Evolutionary conservation across 2,888 invertebrate genomes (phyloP), one percentile per base, ranked within the genome.

Genomic region (Ochropacha duplaris): DNA sequence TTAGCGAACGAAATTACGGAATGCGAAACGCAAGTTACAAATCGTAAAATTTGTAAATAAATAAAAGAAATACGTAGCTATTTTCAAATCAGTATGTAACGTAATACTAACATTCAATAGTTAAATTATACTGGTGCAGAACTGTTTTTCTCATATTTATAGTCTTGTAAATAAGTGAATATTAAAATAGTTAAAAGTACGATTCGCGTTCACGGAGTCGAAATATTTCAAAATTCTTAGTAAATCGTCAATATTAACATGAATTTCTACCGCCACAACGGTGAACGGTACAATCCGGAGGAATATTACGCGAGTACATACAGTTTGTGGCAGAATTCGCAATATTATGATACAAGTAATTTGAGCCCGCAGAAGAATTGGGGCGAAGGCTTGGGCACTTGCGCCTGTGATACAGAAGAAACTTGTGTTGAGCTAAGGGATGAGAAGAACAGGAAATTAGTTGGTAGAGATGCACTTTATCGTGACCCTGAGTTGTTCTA

Each of bases 311-410:
- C 72, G 51, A 72, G 74, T 57, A 65, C 72, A 5, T 79, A 79
- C 56, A 74, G 71, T 57, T 66, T 79, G 54, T 79, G 80, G 74
- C 71, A 73, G 12, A 76, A 72, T 54, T 78, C 79, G 22, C 62
- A 68, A 44, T 78, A 69, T 60, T 78, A 78, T 57, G 74, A 79
- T 56, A 79, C 72, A 36, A 78, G 77, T 50, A 51, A 19, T 24
- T 39, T 57, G 22, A 36, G 22, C 22, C 31, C 31, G 1, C 34
- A 54, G 19, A 34, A 54, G 14, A 22, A 36, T 36, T 31, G 54
- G 34, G 34, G 44, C 1, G 44, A 44, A 19, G 44, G 14, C 16
- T 22, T 24, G 22, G 1, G 11, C 22, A 6, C 9, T 16, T 44
- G 44, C 5, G 19, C 44, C 44, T 44, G 44, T 19, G 44, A 44